Evolutionary conservation across 2,888 invertebrate genomes (phyloP), one percentile per base, ranked within the genome.

Genomic region (Euplagia quadripunctaria): DNA sequence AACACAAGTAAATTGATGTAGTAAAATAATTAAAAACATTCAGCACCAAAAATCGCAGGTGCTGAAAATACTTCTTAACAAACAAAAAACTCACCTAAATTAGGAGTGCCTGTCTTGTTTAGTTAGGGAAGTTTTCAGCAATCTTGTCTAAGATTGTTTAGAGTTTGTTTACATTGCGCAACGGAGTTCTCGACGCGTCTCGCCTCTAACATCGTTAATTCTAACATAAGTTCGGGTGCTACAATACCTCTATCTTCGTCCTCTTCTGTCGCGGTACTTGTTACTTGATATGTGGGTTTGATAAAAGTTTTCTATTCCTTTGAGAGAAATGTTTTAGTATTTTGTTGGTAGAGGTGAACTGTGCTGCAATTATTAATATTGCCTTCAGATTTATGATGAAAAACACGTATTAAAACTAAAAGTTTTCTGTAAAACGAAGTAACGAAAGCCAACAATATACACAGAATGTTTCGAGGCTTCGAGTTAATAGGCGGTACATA

Each of bases 81-180:
- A 55, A 58, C 43, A 63, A 71, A 75, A 72, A 72, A 68, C 64
- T 73, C 70, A n/a, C 16, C 52, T 31, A 70, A 76, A 73, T 73
- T 68, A 76, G 65, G 72, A 65, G 74, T 72, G 52, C 73, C 67
- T 78, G 79, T 79, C 79, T 79, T 70, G 78, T 85, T 79, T 77
- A 79, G 83, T 83, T 83, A 71, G 5, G 67, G 64, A 75, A 80
- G 79, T 84, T 78, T 46, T 14, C 65, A 75, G 70, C 72, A 79
- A 79, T 78, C 79, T 85, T 73, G 75, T 75, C 73, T 80, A 72
- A 83, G 76, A 81, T 83, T 85, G 85, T 84, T 79, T 66, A 72
- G 77, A 79, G 75, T 81, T 77, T 83, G 85, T 85, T 85, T 83
- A 80, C 77, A 75, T 83, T 77, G 73, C 76, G 71, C 75, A 72